Conservation (phyloP, 2,888 invertebrate genomes). For the Leptinotarsa rubiginosa region DNA sequence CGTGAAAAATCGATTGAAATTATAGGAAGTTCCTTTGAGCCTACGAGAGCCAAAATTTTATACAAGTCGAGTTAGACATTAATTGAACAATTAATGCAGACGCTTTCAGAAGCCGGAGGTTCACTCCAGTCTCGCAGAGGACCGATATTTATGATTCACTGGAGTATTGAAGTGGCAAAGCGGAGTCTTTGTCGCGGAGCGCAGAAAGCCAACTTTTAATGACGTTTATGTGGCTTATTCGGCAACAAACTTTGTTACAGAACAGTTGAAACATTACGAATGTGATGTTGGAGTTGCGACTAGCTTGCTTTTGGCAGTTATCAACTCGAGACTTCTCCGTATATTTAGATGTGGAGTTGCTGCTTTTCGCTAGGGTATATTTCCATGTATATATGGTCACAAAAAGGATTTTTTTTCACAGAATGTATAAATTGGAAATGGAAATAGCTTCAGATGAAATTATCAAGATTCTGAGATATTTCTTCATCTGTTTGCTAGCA, state of each 20-base stretch:
- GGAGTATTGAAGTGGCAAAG: conserved; percentile 53
- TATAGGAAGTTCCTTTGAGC: not conserved
- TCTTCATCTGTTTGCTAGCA: too few relatives aligned
- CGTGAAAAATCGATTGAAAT: not conserved
- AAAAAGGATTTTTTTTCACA: too few relatives aligned
- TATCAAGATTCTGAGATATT: too few relatives aligned
- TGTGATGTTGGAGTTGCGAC: conserved; percentile 42
- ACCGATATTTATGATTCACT: conserved; percentile 55
- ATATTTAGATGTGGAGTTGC: not conserved
- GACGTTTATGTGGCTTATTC: conserved; percentile 55
- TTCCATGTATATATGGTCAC: not conserved
- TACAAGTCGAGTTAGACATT: conserved; percentile 44
- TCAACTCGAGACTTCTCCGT: conserved; percentile 31
- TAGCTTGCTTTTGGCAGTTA: conserved; percentile 38
- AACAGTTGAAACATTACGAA: conserved; percentile 52
- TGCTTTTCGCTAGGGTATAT: conserved; percentile 9
- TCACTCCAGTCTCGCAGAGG: conserved; percentile 35
- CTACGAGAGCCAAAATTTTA: not conserved
- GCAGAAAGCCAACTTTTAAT: conserved; percentile 54
- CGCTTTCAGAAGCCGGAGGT: conserved; percentile 32
- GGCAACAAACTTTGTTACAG: conserved; percentile 53
- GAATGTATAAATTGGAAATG: too few relatives aligned
- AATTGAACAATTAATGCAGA: conserved; percentile 55
- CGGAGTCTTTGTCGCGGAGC: conserved; percentile 47
- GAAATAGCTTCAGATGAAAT: too few relatives aligned